Conservation (phyloP, 1,140 invertebrate species). For the Medauroidea extradentata region DNA sequence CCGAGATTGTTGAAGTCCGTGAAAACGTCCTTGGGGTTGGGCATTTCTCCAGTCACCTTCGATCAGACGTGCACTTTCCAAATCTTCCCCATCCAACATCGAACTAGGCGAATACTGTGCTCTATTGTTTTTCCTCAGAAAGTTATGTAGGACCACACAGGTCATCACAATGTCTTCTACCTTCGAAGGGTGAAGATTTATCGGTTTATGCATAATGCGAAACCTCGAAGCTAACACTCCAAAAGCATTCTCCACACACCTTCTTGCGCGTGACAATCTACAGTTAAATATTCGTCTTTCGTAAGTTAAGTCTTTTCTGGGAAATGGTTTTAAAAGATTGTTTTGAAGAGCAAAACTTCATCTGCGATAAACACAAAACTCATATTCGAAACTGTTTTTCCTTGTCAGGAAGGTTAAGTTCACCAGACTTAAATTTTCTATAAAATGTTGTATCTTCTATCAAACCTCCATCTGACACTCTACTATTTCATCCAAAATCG, state of each 20-base stretch:
- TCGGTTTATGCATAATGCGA: no score
- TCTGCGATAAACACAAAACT: conserved; percentile 30
- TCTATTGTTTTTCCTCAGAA: conserved; percentile 6
- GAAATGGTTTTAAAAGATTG: conserved; percentile 26
- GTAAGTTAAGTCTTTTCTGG: conserved; percentile 8
- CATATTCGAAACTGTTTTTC: background rate
- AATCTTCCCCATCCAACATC: conserved; percentile 12
- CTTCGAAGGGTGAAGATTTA: no score
- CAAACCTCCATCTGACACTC: background rate
- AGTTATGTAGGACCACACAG: conserved; percentile 8
- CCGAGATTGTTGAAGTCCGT: background rate
- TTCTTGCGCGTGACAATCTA: no score
- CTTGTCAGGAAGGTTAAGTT: background rate
- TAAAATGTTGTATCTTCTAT: background rate
- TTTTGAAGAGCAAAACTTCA: conserved; percentile 23
- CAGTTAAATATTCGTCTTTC: background rate
- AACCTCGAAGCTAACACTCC: no score
- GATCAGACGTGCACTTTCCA: background rate
- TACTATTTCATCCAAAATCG: conserved; percentile 29
- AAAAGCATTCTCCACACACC: no score
- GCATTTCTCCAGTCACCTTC: conserved; percentile 6
- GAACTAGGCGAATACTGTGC: conserved; percentile 2
- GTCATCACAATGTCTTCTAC: conserved; percentile 15
- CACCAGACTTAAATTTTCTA: background rate
- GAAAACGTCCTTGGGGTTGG: conserved; percentile 4